phyloP scores from a whole-genome alignment of 2,113 vertebrate genomes.

The Carassius gibelio region DNA sequence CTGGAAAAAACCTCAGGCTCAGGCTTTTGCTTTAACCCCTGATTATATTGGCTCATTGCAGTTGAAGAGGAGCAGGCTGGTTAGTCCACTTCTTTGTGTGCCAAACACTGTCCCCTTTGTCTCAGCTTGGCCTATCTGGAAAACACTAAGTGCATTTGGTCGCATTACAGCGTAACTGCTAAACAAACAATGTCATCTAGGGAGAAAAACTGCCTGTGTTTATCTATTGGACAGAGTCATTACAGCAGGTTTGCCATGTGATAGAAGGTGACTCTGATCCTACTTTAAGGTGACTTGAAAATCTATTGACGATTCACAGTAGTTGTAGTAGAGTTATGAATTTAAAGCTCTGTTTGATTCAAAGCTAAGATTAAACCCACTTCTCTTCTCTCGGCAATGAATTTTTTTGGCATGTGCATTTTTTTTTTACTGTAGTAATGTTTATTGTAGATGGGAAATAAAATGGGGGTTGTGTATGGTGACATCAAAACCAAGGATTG shows the following conservation, averaged over 20 bases:
- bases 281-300: background rate
- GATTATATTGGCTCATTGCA: background rate
- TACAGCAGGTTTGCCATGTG: background rate
- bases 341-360: background rate
- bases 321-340: background rate
- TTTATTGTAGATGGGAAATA: background rate
- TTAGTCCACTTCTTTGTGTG: conserved; percentile 51
- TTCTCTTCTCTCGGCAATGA: background rate
- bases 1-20: too few species aligned
- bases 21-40: too few species aligned
- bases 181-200: conserved; percentile 66
- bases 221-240: conserved; percentile 56
- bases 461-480: background rate
- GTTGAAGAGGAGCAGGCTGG: conserved; percentile 14
- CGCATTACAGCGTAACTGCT: conserved; percentile 66
- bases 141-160: conserved; percentile 63
- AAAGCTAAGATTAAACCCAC: background rate
- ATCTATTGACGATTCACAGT: background rate
- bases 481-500: background rate
- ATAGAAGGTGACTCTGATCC: background rate
- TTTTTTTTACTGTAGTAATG: background rate
- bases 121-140: conserved; percentile 43
- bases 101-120: conserved; percentile 68
- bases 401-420: background rate
- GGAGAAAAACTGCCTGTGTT: conserved; percentile 61